Evolutionary conservation across 2,888 invertebrate genomes (phyloP), one percentile per base, ranked within the genome.

Genomic region (Melanchra persicariae): DNA sequence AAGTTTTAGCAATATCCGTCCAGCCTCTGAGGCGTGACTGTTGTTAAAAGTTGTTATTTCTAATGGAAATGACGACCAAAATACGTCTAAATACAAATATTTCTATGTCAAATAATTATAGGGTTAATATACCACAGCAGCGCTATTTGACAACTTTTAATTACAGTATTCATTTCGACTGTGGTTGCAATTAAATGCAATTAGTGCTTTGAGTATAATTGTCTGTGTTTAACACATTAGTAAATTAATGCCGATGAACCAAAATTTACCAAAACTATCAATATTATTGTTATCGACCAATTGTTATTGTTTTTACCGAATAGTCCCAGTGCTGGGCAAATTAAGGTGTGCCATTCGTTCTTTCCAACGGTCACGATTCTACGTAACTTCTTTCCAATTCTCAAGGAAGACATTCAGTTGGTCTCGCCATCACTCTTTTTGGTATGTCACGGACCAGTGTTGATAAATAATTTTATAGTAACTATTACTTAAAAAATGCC

Each of bases 131-230:
- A 26, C 30, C 40, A 58, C 17, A 15, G 37, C 30, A 47, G n/a
- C 12, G 17, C 17, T n/a, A 75, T 65, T 58, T 75, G 12, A 15
- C 19, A 2, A 40, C 26, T 45, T 73, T 73, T 34, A 75, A 67
- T 73, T 47, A 59, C 52, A 22, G 43, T 62, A 72, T 66, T 66
- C 5, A 66, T 58, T 64, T 37, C 30, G 15, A 43, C 60, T 70
- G 71, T 62, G 70, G 70, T 63, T 40, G 26, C 71, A 64, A 64
- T 77, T 70, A 51, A 51, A 54, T 26, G 26, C 47, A 64, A 71
- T 76, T 76, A 58, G 47, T 52, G 57, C 60, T 70, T 57, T 57
- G 45, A 15, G 15, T 24, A 15, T 34, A 68, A 60, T 24, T 45
- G 15, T 49, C 68, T 37, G 49, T 55, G 30, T 67, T 74, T 49